A percentile compares a stretch with the other conserved stretches of the same genome.
These are phyloP conservation scores for Euzetes globulus DNA, from an alignment of 2,888 invertebrate genomes.

Conservation along the genomic window DNA sequence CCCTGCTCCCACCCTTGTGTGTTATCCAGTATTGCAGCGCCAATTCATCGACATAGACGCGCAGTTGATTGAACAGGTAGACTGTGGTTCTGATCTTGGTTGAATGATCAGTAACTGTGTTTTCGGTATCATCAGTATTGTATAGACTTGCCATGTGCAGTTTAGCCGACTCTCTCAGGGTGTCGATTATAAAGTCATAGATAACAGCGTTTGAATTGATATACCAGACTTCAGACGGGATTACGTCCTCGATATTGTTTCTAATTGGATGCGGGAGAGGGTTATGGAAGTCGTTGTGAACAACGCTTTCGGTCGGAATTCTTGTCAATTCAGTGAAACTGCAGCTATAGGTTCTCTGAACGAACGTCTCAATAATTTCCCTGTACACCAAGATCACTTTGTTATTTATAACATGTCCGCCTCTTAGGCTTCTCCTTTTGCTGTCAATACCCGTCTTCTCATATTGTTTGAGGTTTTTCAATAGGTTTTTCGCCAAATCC, in stretches of 20 bases:
- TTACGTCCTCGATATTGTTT: not conserved
- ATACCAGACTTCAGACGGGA: not conserved
- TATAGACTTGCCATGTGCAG: not conserved
- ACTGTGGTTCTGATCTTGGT: not conserved
- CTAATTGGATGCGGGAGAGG: not conserved
- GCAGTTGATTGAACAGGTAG: not conserved
- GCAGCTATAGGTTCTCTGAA: not conserved
- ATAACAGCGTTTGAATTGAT: not conserved
- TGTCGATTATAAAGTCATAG: not conserved
- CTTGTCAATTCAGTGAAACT: not conserved
- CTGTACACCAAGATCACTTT: not conserved
- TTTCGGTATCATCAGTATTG: not conserved
- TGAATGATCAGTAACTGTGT: not conserved
- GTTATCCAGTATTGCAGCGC: not conserved
- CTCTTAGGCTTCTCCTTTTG: not conserved
- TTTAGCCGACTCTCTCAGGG: not conserved
- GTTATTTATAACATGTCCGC: not conserved
- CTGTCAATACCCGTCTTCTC: not conserved
- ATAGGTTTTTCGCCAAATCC: not conserved
- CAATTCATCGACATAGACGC: not conserved
- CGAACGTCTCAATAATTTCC: not conserved
- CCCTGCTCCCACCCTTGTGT: not conserved
- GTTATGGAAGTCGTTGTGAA: not conserved
- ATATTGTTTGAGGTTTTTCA: not conserved
- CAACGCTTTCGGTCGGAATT: not conserved